These are phyloP conservation scores for Macrotis lagotis DNA, from an alignment of 2,113 vertebrate genomes.

Conservation along the genomic window DNA sequence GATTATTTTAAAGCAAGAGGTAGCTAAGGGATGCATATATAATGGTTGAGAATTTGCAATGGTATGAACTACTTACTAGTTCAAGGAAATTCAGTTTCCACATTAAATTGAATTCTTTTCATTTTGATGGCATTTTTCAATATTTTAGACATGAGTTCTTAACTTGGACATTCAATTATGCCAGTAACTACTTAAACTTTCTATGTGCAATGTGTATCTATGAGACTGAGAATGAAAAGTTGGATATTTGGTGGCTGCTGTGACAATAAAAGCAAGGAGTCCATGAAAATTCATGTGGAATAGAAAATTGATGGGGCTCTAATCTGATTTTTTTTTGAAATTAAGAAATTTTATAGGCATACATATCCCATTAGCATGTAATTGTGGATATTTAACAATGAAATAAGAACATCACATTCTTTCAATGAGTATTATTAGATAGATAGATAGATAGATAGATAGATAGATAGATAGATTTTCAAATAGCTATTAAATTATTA, in stretches of 20 bases:
- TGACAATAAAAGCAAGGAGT: not conserved
- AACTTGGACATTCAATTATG: not conserved
- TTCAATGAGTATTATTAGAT: no score
- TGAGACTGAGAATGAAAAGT: no score
- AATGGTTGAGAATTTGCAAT: not conserved
- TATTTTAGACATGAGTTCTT: not conserved
- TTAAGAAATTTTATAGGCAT: not conserved
- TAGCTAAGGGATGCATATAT: not conserved
- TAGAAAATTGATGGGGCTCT: not conserved
- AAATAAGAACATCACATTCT: no score
- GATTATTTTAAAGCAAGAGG: not conserved
- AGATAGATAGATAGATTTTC: not conserved
- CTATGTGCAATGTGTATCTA: not conserved
- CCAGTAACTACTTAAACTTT: not conserved
- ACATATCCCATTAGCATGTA: not conserved
- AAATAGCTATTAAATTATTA: not conserved
- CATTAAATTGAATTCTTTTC: not conserved
- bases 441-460: no score
- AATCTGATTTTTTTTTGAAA: not conserved
- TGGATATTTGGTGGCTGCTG: not conserved
- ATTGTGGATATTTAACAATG: no score
- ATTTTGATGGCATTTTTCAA: not conserved
- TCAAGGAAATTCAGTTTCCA: not conserved
- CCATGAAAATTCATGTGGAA: not conserved
- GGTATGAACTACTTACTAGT: not conserved